phyloP scores from a whole-genome alignment of 2,888 invertebrate species.

The Philonicus albiceps region DNA sequence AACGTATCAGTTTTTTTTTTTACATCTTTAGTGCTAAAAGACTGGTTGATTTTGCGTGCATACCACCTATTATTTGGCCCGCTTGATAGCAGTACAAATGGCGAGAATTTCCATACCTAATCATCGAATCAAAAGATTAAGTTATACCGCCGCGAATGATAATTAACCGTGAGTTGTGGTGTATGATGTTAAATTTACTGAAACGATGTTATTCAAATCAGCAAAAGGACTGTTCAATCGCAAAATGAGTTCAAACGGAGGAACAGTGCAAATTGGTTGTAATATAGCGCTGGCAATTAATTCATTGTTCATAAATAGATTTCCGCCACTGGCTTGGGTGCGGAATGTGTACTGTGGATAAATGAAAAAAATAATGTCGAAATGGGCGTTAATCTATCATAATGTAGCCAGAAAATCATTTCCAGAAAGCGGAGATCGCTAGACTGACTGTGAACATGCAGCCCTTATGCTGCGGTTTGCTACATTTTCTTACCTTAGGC shows the following conservation, averaged over 20 bases:
- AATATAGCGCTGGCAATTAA: not conserved
- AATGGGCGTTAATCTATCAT: not conserved
- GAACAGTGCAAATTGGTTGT: not conserved
- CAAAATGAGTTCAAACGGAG: not conserved
- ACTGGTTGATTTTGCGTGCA: not conserved
- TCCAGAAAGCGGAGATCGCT: not conserved
- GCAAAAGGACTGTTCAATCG: not conserved
- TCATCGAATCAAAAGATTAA: not conserved
- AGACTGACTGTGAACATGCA: not conserved
- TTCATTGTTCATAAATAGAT: not conserved
- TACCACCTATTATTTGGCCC: not conserved
- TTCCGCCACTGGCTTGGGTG: not conserved
- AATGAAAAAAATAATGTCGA: not conserved
- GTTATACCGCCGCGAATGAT: not conserved
- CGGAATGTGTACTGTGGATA: not conserved
- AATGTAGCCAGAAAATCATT: not conserved
- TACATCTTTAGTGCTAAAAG: not conserved
- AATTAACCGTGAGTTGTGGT: not conserved
- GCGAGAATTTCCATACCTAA: not conserved
- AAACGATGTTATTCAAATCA: not conserved
- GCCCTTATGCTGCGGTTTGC: not conserved
- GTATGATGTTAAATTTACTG: not conserved
- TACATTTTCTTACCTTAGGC: not conserved
- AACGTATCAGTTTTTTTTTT: too few relatives aligned
- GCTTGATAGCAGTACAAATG: not conserved